A percentile compares a stretch with the other conserved stretches of the same genome.
Conservation (phyloP, 1,140 invertebrate species). For the Wasmannia auropunctata region DNA sequence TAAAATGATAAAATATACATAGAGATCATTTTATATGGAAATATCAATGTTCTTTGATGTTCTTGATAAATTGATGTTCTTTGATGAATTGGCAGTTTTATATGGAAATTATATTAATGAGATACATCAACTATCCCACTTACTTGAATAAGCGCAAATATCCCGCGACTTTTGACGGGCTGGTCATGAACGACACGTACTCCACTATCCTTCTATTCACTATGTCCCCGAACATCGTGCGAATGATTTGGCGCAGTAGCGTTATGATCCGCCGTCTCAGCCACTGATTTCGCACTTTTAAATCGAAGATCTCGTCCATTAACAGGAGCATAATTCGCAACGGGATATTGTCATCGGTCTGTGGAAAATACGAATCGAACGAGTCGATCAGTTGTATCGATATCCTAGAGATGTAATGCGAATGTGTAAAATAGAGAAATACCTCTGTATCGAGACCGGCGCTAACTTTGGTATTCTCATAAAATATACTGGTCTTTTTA, state of each 20-base stretch:
- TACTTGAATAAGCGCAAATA: constrained; percentile 95
- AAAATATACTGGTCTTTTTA: constrained; percentile 82
- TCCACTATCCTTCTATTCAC: constrained; percentile 96
- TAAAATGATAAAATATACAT: not conserved
- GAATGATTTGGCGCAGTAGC: constrained; percentile 91
- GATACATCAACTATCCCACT: constrained; percentile 79
- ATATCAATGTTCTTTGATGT: too few relatives aligned
- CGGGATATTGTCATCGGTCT: constrained; percentile 94
- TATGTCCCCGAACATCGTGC: constrained; percentile 94
- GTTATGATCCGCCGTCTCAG: constrained; percentile 92
- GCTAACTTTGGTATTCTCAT: constrained; percentile 87
- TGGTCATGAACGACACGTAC: constrained; percentile 95
- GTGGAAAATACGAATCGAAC: constrained; percentile 67
- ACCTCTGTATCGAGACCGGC: constrained; percentile 88
- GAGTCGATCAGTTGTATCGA: not conserved
- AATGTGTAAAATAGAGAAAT: constrained; percentile 48
- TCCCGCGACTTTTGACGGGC: constrained; percentile 95
- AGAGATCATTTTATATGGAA: not conserved
- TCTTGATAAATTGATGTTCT: too few relatives aligned
- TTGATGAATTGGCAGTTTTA: not conserved
- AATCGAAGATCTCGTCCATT: constrained; percentile 97
- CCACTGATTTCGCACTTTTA: constrained; percentile 95
- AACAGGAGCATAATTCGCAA: constrained; percentile 93
- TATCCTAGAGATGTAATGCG: not conserved
- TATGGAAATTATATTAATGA: constrained; percentile 19